phyloP scores from a whole-genome alignment of 2,888 invertebrate species.

The Beris morrisii region DNA sequence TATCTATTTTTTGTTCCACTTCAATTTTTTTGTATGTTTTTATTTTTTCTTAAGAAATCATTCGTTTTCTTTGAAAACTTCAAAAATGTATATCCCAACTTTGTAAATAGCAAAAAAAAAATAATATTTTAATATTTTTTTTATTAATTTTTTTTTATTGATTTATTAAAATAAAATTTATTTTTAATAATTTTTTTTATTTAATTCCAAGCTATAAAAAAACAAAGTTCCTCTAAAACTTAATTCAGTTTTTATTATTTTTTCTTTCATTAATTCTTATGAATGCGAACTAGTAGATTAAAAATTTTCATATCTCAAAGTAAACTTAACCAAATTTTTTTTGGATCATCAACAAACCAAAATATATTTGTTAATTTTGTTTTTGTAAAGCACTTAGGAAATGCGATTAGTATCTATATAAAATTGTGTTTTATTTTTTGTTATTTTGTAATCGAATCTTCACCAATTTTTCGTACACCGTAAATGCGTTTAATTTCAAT shows the following conservation, averaged over 20 bases:
- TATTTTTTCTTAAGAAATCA: neutral
- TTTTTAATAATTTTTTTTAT: neutral
- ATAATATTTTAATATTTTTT: neutral
- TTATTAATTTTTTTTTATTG: neutral
- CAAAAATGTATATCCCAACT: neutral
- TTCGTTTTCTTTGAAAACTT: neutral
- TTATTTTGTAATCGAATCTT: neutral
- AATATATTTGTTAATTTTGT: conserved; percentile 3
- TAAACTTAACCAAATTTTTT: neutral
- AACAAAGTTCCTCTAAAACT: neutral
- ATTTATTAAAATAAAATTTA: neutral
- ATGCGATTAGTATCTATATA: neutral
- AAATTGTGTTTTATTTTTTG: neutral
- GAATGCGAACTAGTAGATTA: neutral
- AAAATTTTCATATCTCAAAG: conserved; percentile 4
- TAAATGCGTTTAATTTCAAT: too few relatives aligned
- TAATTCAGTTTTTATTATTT: neutral
- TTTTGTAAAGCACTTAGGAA: conserved; percentile 1
- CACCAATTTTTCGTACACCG: too few relatives aligned
- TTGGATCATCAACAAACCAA: too few relatives aligned
- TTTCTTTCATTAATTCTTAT: conserved; percentile 7
- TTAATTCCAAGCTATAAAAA: neutral
- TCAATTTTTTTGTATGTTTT: neutral
- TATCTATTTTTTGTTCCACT: too few relatives aligned
- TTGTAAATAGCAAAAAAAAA: conserved; percentile 14